Percentiles rank a stretch among this genome's conserved stretches.
Conservation (phyloP, 2,888 invertebrate genomes). For the Corythucha ciliata region DNA sequence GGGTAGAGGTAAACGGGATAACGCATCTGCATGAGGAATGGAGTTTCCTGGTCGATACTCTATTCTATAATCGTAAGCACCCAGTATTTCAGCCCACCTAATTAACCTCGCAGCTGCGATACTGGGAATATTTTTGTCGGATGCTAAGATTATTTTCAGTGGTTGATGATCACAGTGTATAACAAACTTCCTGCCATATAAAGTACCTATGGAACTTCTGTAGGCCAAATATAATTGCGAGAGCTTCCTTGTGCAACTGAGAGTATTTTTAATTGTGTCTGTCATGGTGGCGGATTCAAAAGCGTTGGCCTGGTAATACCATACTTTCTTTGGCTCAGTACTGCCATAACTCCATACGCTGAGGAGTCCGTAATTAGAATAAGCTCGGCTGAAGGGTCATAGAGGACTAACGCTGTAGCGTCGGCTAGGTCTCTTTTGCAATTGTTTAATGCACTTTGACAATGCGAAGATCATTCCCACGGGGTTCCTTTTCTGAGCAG, state of each 20-base stretch:
- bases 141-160: slow-evolving; percentile 3
- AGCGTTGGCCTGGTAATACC: slow-evolving; percentile 15
- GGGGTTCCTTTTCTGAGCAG: slow-evolving; percentile 6
- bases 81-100: slow-evolving; percentile 10
- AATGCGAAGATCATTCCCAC: slow-evolving; percentile 16
- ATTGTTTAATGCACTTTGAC: slow-evolving; percentile 14
- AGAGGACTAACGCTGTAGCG: slow-evolving; percentile 19
- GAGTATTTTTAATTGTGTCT: slow-evolving; percentile 23
- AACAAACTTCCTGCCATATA: slow-evolving; percentile 2
- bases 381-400: slow-evolving; percentile 23
- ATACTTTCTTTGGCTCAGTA: slow-evolving; percentile 20
- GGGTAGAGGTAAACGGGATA: background rate
- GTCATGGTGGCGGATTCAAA: slow-evolving; percentile 23
- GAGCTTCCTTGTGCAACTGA: slow-evolving; percentile 21
- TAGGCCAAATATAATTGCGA: slow-evolving; percentile 12
- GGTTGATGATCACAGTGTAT: slow-evolving; percentile 9
- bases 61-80: slow-evolving; percentile 2
- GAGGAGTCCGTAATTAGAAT: slow-evolving; percentile 25
- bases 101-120: slow-evolving; percentile 5
- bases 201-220: slow-evolving; percentile 24
- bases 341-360: slow-evolving; percentile 27
- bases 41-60: no score
- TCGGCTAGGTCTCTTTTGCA: slow-evolving; percentile 15
- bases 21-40: no score
- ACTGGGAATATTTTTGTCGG: background rate